phyloP scores from a whole-genome alignment of 2,113 vertebrate species.

The Dipodomys spectabilis region DNA sequence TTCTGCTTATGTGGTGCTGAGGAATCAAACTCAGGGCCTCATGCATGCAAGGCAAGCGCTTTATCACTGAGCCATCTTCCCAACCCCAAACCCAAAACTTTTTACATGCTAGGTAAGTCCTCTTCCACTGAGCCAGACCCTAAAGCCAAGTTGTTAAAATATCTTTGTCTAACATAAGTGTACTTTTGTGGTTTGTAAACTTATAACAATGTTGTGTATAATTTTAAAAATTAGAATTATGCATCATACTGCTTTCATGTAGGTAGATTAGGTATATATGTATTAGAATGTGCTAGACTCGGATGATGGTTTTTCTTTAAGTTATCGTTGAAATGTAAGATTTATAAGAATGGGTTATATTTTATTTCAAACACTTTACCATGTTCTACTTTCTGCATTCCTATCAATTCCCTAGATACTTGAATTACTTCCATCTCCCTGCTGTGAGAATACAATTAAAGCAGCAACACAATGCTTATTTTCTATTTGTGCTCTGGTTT shows the following conservation, averaged over 20 bases:
- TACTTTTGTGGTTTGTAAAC: too few species aligned
- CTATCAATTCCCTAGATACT: neutral
- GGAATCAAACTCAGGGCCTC: too few species aligned
- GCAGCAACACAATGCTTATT: neutral
- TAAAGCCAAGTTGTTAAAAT: too few species aligned
- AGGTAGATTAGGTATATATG: neutral
- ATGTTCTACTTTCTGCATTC: neutral
- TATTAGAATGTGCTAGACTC: neutral
- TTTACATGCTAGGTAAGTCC: too few species aligned
- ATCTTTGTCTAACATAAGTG: too few species aligned
- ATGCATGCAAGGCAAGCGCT: too few species aligned
- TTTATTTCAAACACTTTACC: neutral
- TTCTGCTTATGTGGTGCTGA: too few species aligned
- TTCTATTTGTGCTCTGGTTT: neutral
- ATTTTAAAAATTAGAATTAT: neutral
- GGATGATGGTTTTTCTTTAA: neutral
- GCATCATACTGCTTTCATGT: neutral
- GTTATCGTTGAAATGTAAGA: neutral
- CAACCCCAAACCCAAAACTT: too few species aligned
- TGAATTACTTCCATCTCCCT: neutral
- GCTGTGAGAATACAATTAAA: neutral
- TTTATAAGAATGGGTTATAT: neutral
- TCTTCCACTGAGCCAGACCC: too few species aligned
- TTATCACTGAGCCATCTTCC: too few species aligned
- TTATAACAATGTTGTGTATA: too few species aligned